These are phyloP conservation scores for Drosophila maculinotata DNA, from an alignment of 2,888 invertebrate genomes.

Conservation along the genomic window DNA sequence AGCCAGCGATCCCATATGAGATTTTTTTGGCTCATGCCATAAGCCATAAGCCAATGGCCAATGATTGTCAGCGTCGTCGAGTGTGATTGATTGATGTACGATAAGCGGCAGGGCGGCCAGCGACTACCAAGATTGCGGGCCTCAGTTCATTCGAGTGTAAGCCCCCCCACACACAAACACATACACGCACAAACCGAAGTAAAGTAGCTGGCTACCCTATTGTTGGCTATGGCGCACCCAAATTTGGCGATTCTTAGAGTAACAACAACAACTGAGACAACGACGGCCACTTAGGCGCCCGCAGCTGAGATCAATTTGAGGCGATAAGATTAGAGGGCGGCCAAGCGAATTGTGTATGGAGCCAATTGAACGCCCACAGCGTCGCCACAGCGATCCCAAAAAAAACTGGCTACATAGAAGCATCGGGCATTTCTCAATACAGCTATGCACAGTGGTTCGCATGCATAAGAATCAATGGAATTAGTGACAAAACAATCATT, in stretches of 20 bases:
- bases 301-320: conserved; percentile 59
- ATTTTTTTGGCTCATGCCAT: conserved; percentile 27
- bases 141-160: conserved; percentile 48
- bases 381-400: no score
- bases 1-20: conserved; percentile 11
- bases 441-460: conserved; percentile 56
- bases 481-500: no score
- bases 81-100: conserved; percentile 71
- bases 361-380: conserved; percentile 69
- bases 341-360: conserved; percentile 52
- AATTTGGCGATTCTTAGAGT: conserved; percentile 56
- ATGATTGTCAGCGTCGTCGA: conserved; percentile 57
- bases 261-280: conserved; percentile 25
- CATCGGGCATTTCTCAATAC: conserved; percentile 51
- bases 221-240: conserved; percentile 55
- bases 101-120: conserved; percentile 56
- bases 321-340: conserved; percentile 77
- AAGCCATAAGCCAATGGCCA: conserved; percentile 51
- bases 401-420: conserved; percentile 54
- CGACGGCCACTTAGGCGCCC: conserved; percentile 53
- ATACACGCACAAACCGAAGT: background rate
- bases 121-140: conserved; percentile 19
- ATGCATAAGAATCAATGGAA: no score
- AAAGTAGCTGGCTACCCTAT: conserved; percentile 40
- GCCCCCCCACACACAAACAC: conserved; percentile 30